Conservation (phyloP, 2,888 invertebrate species). For the Leptopilina myrica region DNA sequence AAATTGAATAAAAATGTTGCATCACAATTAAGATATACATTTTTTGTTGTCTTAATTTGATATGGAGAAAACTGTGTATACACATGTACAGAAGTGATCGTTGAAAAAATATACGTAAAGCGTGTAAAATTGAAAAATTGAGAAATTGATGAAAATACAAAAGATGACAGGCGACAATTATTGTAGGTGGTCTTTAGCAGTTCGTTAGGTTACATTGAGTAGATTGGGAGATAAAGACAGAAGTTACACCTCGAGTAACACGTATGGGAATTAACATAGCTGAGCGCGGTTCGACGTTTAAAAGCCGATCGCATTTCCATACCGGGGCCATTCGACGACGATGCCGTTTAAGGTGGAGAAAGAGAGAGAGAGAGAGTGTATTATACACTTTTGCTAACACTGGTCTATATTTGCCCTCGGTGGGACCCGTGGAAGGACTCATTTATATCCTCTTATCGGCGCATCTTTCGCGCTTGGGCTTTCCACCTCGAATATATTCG, state of each 20-base stretch:
- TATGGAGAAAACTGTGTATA: no score
- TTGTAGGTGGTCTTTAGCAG: conserved; percentile 69
- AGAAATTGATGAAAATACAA: neutral
- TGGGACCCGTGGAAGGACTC: conserved; percentile 63
- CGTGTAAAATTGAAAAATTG: no score
- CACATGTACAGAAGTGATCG: no score
- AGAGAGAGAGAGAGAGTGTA: no score
- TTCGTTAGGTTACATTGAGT: conserved; percentile 70
- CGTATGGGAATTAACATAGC: conserved; percentile 72
- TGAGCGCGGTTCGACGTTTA: conserved; percentile 68
- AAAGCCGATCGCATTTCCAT: conserved; percentile 73
- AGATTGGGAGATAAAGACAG: conserved; percentile 74
- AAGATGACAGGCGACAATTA: conserved; percentile 49
- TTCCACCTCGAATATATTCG: conserved; percentile 35
- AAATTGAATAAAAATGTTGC: no score
- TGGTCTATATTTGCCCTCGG: conserved; percentile 69
- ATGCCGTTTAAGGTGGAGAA: conserved; percentile 57
- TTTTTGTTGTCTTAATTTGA: no score
- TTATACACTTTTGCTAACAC: conserved; percentile 55
- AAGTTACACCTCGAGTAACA: conserved; percentile 74
- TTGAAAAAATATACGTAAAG: no score
- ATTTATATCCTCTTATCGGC: conserved; percentile 68
- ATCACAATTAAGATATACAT: no score
- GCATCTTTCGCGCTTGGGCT: conserved; percentile 59
- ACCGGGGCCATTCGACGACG: conserved; percentile 68